Evolutionary conservation across 2,797 vertebrate species (phyloP).

Genomic region (Coreius guichenoti): DNA sequence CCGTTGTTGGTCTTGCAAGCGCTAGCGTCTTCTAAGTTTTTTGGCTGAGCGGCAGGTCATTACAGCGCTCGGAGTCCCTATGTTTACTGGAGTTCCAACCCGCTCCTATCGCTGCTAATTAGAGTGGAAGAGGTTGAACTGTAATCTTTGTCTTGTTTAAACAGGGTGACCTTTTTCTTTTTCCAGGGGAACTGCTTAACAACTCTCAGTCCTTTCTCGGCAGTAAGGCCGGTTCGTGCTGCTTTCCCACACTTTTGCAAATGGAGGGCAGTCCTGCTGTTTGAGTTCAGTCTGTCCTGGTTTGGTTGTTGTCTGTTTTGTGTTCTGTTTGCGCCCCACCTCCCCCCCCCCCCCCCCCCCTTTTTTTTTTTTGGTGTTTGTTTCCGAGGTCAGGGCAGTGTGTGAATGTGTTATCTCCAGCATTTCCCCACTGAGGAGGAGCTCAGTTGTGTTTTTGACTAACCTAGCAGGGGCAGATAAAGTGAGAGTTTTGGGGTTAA

Average conservation of each 20-base stretch:
- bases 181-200: slow-evolving; percentile 53
- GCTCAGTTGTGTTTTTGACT: slow-evolving; percentile 35
- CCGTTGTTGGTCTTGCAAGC: not conserved
- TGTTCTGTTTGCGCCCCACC: not conserved
- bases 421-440: not conserved
- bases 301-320: slow-evolving; percentile 51
- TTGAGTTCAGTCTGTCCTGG: slow-evolving; percentile 77
- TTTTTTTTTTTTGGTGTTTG: not conserved
- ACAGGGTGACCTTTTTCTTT: slow-evolving; percentile 70
- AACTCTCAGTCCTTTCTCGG: slow-evolving; percentile 51
- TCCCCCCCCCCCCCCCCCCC: too few species aligned
- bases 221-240: slow-evolving; percentile 72
- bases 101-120: slow-evolving; percentile 65
- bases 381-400: slow-evolving; percentile 11
- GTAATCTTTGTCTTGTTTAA: slow-evolving; percentile 70
- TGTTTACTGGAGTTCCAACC: slow-evolving; percentile 53
- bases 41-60: slow-evolving; percentile 51
- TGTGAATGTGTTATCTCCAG: slow-evolving; percentile 22
- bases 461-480: not conserved
- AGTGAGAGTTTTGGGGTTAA: slow-evolving; percentile 23
- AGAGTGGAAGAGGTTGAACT: slow-evolving; percentile 61
- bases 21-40: not conserved
- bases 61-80: slow-evolving; percentile 1
- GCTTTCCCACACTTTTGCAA: slow-evolving; percentile 83
- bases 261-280: slow-evolving; percentile 72